Base-by-base conservation (phyloP, 1,140 invertebrate species). In the Rhopalosiphum maidis region DNA sequence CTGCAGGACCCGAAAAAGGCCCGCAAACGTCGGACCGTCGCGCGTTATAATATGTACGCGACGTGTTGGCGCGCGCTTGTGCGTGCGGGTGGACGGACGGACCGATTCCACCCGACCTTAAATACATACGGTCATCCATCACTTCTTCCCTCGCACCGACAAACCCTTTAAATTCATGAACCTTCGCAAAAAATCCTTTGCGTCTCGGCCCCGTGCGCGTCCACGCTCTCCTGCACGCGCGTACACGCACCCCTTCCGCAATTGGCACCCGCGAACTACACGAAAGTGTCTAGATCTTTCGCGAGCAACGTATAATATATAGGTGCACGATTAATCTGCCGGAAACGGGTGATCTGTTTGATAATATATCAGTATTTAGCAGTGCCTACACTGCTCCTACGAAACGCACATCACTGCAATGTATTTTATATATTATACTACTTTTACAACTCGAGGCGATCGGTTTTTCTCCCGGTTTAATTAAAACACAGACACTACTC, bases 111-210 rank as follows among this genome's bases (percentile, higher is more conserved):
- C 46, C 87, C n/a, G 46, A 37, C 87, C 87, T 82, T 82, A 51
- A 91, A 91, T 30, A 77, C 60, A 77, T 18, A 92, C 91, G 91
- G 48, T 86, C 91, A 93, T 93, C 91, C 91, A 93, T 93, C 91
- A 93, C 91, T 93, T 60, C 77, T 86, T 93, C 91, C 82, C 91
- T 86, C 25, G 82, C 41, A 9, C 23, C 85, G 25, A 55, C 60
- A 48, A 85, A 93, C 48, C 91, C 91, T 93, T 85, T 93, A 85
- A 93, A 93, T 55, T 92, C 91, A 85, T 41, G 77, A 92, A 92
- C 91, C 91, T 85, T 11, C 91, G 82, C 23, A 86, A 51, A 85
- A 92, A 85, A 85, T n/a, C 91, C 91, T 83, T 35, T 21, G 60
- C 89, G 68, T 22, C n/a, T 41, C 23, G 21, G 11, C 41, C 3